These are phyloP conservation scores for Pangasius larnaudii DNA, from an alignment of 2,797 vertebrate species.

Conservation along the genomic window DNA sequence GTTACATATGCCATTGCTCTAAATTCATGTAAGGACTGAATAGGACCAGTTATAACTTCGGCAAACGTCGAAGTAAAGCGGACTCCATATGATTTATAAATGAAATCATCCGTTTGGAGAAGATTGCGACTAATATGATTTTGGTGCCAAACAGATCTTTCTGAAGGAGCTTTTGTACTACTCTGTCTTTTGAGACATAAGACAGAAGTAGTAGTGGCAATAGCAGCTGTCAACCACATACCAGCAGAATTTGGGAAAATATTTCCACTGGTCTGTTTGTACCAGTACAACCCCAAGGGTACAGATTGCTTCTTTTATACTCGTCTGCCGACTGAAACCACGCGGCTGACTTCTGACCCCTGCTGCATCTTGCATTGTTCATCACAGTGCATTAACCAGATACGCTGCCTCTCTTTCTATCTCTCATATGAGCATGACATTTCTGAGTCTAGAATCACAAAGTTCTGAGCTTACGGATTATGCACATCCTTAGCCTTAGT, in stretches of 20 bases:
- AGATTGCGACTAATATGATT: constrained; percentile 14
- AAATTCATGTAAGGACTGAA: constrained; percentile 43
- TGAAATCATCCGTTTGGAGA: constrained; percentile 36
- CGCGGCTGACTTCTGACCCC: constrained; percentile 21
- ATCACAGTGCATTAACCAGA: background rate
- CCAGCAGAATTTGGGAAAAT: constrained; percentile 31
- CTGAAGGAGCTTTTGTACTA: constrained; percentile 31
- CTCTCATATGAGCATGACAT: background rate
- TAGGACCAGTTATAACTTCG: constrained; percentile 36
- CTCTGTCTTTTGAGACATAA: constrained; percentile 27
- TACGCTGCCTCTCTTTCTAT: background rate
- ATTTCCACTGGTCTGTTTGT: constrained; percentile 31
- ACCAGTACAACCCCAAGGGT: constrained; percentile 6
- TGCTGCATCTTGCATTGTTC: constrained; percentile 9
- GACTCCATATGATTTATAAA: constrained; percentile 31
- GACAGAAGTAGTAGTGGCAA: constrained; percentile 27
- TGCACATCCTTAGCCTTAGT: background rate
- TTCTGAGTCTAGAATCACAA: background rate
- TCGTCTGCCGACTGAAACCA: background rate
- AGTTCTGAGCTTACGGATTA: background rate
- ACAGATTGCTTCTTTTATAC: constrained; percentile 27
- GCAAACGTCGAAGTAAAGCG: constrained; percentile 12
- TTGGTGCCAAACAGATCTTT: constrained; percentile 15
- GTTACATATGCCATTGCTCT: constrained; percentile 31
- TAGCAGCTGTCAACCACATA: constrained; percentile 35